phyloP scores from a whole-genome alignment of 2,113 vertebrate species.

The Callithrix jacchus region DNA sequence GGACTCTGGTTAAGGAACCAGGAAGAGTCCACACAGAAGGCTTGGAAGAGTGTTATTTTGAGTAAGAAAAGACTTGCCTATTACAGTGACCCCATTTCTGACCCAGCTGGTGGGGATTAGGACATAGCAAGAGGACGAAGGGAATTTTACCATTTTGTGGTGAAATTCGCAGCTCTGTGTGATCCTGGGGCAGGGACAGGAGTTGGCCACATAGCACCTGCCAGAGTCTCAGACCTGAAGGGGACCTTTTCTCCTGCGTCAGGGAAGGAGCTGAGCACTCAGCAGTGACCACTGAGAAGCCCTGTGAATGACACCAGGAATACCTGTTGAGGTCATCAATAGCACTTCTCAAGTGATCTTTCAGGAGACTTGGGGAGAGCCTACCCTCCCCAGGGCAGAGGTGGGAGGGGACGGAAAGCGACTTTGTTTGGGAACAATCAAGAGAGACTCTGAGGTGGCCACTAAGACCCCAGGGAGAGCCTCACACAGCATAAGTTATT shows the following conservation, averaged over 20 bases:
- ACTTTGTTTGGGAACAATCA: neutral
- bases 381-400: neutral
- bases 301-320: neutral
- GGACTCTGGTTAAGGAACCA: neutral
- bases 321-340: neutral
- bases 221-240: neutral
- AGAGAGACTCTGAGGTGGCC: neutral
- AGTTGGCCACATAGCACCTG: neutral
- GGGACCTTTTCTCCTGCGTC: neutral
- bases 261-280: neutral
- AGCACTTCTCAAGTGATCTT: neutral
- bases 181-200: neutral
- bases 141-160: too few species aligned
- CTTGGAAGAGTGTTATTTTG: neutral
- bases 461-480: neutral
- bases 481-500: neutral
- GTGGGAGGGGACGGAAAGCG: neutral
- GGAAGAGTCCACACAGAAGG: conserved; percentile 8
- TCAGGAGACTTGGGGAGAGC: neutral
- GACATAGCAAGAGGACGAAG: neutral
- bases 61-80: neutral
- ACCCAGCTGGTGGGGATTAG: neutral
- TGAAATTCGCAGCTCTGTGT: neutral
- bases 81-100: neutral
- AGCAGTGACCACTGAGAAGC: neutral